Base-by-base conservation (phyloP, 2,113 vertebrate species). In the Amblyopsis rosae region DNA sequence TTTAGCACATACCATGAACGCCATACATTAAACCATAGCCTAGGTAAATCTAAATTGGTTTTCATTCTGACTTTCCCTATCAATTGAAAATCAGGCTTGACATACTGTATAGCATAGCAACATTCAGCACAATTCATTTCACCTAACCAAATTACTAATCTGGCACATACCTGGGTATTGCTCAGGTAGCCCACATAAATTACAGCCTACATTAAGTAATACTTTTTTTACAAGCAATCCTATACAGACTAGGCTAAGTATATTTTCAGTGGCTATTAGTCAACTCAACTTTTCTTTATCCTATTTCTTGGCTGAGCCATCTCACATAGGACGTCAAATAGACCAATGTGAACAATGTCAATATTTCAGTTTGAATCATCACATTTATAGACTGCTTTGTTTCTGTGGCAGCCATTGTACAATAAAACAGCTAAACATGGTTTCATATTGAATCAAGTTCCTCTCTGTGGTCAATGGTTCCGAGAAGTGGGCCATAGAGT, bases 371-470 rank as follows among this genome's bases (percentile, higher is more conserved):
- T 77, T 85, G 73, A 85, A 82, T 85, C 72, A 82, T 47, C 65
- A 55, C 35, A 49, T 13, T 11, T 1, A 74, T 47, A 72, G 19
- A 66, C 61, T 62, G 56, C 55, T 82, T 64, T 79, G 79, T 80
- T 74, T 83, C 79, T 74, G 65, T 58, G 66, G 68, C 72, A 58
- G 46, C 56, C 59, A 56, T 70, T 83, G 65, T 76, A 82, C 61
- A 80, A 83, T 79, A 82, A 71, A 82, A 79, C 67, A 65, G 63
- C 83, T 70, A 54, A 12, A 85, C 67, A 78, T 53, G 82, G 92
- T 93, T 94, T 94, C 93, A 91, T 79, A 90, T 83, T 94, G 89
- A 93, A 92, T 92, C 75, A 75, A 90, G 90, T 93, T 94, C 93
- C 91, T 92, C 87, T 90, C 77, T 84, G 84, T 55, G 84, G 86